Evolutionary conservation across 2,888 invertebrate species (phyloP).

Genomic region (Micoletzkya japonica): DNA sequence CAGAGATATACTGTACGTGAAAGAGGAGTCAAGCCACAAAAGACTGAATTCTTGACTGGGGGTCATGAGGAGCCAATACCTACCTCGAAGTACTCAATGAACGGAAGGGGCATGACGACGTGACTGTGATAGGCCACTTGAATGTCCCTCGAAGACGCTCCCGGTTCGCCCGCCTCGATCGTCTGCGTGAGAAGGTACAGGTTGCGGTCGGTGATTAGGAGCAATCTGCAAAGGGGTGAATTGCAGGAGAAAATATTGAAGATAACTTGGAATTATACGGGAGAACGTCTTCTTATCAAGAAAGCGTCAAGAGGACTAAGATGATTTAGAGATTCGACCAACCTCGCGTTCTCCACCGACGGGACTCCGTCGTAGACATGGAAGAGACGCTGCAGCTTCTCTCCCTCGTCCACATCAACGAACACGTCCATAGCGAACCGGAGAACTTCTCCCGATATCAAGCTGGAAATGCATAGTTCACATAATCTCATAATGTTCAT

Average conservation of each 20-base stretch:
- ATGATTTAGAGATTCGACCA: not conserved
- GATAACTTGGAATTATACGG: too few species aligned
- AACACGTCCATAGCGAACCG: constrained; percentile 52
- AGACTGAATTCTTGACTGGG: too few species aligned
- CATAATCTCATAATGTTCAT: not conserved
- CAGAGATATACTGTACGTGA: not conserved
- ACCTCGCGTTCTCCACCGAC: constrained; percentile 19
- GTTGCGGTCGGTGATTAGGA: constrained; percentile 32
- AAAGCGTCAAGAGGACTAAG: too few species aligned
- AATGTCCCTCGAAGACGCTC: constrained; percentile 11
- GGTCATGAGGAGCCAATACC: too few species aligned
- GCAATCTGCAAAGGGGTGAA: constrained; percentile 32
- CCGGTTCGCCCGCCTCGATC: not conserved
- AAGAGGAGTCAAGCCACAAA: not conserved
- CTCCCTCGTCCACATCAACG: constrained; percentile 33
- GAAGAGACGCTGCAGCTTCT: constrained; percentile 31
- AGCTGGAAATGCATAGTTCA: constrained; percentile 35
- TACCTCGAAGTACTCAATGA: constrained; percentile 33
- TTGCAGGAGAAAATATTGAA: too few species aligned
- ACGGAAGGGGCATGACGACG: constrained; percentile 24
- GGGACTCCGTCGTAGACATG: constrained; percentile 33
- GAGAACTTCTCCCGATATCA: constrained; percentile 52
- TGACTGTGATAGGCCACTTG: constrained; percentile 30
- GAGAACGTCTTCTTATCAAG: too few species aligned
- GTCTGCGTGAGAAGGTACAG: constrained; percentile 34